phyloP scores from a whole-genome alignment of 2,797 vertebrate genomes.

The Lagocephalus sceleratus region DNA sequence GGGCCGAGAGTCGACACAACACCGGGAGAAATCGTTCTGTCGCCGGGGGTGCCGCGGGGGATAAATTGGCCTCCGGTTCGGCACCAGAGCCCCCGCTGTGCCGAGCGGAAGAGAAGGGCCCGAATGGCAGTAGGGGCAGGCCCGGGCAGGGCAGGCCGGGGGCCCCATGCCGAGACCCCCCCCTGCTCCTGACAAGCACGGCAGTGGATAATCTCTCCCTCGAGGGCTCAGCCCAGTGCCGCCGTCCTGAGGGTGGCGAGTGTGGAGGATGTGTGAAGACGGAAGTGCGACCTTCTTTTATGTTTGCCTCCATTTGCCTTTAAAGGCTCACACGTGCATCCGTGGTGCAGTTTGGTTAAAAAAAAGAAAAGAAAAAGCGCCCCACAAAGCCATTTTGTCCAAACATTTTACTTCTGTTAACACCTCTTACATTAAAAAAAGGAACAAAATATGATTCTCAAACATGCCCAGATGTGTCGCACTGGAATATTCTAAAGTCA shows the following conservation, averaged over 20 bases:
- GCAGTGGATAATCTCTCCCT: constrained; percentile 78
- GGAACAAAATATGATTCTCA: constrained; percentile 39
- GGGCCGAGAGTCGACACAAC: constrained; percentile 64
- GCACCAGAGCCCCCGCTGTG: constrained; percentile 73
- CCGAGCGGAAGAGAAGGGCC: constrained; percentile 75
- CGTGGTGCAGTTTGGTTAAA: neutral
- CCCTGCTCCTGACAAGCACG: constrained; percentile 75
- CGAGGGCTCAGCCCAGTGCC: constrained; percentile 72
- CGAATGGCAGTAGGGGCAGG: constrained; percentile 80
- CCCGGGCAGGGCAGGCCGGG: constrained; percentile 72
- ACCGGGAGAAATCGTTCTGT: constrained; percentile 68
- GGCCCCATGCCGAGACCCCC: constrained; percentile 75
- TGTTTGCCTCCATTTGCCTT: no score
- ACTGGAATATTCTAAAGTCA: constrained; percentile 48
- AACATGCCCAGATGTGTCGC: constrained; percentile 7
- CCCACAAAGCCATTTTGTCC: constrained; percentile 11
- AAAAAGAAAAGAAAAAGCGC: constrained; percentile 24
- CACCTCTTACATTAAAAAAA: constrained; percentile 59
- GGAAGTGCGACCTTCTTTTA: no score
- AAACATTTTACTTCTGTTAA: constrained; percentile 58
- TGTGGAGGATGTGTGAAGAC: constrained; percentile 30
- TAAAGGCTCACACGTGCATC: neutral
- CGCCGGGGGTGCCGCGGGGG: constrained; percentile 55
- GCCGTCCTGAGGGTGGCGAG: constrained; percentile 49
- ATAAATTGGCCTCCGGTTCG: constrained; percentile 76